These are phyloP conservation scores for Zelostemma sp. DNA, from an alignment of 1,140 invertebrate species.

Conservation along the genomic window DNA sequence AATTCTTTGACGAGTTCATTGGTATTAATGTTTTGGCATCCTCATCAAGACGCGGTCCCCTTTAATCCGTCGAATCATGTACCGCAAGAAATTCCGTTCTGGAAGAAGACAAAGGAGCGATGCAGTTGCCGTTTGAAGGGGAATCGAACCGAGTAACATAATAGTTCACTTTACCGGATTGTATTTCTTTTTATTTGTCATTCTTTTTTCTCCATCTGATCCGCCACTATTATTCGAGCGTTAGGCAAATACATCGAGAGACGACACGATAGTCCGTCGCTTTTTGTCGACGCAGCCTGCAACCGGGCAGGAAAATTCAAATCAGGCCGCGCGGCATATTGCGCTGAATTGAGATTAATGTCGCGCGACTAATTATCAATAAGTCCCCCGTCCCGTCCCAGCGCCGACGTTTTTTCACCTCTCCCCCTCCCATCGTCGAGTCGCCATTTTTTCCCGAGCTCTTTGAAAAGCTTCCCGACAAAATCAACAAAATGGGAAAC, in stretches of 20 bases:
- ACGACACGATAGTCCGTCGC: conserved; percentile 58
- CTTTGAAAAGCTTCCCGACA: conserved; percentile 12
- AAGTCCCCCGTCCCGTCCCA: conserved; percentile 31
- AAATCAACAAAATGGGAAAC: conserved; percentile 45
- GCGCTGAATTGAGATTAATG: conserved; percentile 69
- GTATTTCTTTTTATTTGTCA: conserved; percentile 39
- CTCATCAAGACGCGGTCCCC: conserved; percentile 27
- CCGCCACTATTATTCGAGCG: conserved; percentile 61
- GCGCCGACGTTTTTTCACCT: background rate
- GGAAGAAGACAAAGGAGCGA: conserved; percentile 20
- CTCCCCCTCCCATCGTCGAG: background rate
- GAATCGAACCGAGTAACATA: conserved; percentile 31
- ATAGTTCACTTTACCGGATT: conserved; percentile 38
- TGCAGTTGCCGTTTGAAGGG: conserved; percentile 10
- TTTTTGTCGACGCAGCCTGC: conserved; percentile 56
- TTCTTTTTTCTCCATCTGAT: conserved; percentile 40
- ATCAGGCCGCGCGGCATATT: conserved; percentile 67
- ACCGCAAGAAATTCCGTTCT: conserved; percentile 25
- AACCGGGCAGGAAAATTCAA: conserved; percentile 63
- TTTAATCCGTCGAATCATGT: conserved; percentile 36
- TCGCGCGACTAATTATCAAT: conserved; percentile 65
- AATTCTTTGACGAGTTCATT: too few relatives aligned
- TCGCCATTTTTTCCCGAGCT: background rate
- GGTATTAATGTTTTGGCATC: conserved; percentile 6
- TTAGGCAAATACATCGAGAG: conserved; percentile 65